Percentiles rank a stretch among this genome's conserved stretches.
These are phyloP conservation scores for Trilocha varians DNA, from an alignment of 2,888 invertebrate genomes.

Conservation along the genomic window DNA sequence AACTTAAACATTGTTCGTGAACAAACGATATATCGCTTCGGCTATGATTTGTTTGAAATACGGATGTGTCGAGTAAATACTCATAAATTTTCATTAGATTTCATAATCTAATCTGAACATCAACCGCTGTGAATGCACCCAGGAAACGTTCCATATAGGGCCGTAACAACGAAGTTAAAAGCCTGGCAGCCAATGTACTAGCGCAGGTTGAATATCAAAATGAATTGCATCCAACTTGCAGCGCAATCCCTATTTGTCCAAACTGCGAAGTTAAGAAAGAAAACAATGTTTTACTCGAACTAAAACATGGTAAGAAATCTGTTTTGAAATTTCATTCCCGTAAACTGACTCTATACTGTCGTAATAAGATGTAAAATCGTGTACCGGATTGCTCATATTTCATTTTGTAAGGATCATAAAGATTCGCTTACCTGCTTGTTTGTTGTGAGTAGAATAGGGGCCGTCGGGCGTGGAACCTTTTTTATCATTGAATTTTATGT, in stretches of 20 bases:
- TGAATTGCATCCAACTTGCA: conserved; percentile 24
- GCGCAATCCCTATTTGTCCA: conserved; percentile 31
- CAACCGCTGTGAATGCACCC: conserved; percentile 19
- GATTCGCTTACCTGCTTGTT: conserved; percentile 72
- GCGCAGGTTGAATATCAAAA: conserved; percentile 20
- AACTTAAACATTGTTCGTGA: conserved; percentile 14
- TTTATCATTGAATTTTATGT: conserved; percentile 64
- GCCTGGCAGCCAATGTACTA: conserved; percentile 28
- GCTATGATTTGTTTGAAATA: conserved; percentile 18
- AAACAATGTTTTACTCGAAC: conserved; percentile 41
- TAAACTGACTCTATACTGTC: conserved; percentile 36
- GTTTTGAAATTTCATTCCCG: conserved; percentile 32
- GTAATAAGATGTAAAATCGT: conserved; percentile 60
- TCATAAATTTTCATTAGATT: conserved; percentile 36
- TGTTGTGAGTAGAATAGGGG: conserved; percentile 64
- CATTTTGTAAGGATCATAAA: conserved; percentile 59
- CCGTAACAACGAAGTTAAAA: conserved; percentile 28
- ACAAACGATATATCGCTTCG: conserved; percentile 21
- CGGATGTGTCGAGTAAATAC: conserved; percentile 21
- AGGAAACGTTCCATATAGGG: conserved; percentile 33
- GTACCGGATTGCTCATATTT: conserved; percentile 49
- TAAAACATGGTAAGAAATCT: conserved; percentile 36
- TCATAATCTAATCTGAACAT: conserved; percentile 32
- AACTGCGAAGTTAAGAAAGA: conserved; percentile 26
- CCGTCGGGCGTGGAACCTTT: conserved; percentile 52